These are phyloP conservation scores for Lottia scabra DNA, from an alignment of 2,888 invertebrate species.

Conservation along the genomic window DNA sequence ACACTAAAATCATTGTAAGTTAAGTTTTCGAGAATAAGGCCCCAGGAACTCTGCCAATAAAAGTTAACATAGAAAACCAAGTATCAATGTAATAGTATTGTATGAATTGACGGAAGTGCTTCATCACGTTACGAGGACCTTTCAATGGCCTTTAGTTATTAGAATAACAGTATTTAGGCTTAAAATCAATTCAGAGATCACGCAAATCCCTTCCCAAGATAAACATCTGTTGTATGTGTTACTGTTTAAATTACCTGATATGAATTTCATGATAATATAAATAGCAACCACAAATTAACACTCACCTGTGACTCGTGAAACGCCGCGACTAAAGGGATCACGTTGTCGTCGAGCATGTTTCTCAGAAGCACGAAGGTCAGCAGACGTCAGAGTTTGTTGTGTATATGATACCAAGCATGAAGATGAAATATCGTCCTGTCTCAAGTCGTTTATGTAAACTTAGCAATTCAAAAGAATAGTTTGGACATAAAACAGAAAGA, in stretches of 20 bases:
- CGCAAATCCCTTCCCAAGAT: not conserved
- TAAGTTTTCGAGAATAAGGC: too few species aligned
- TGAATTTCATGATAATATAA: not conserved
- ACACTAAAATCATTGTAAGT: too few species aligned
- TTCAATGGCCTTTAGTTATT: too few species aligned
- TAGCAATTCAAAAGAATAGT: not conserved
- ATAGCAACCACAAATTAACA: not conserved
- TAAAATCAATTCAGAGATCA: conserved; percentile 4
- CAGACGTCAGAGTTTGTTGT: not conserved
- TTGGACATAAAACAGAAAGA: not conserved
- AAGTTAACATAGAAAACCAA: too few species aligned
- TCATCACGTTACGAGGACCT: too few species aligned
- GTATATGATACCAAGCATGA: not conserved
- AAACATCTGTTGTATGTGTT: not conserved
- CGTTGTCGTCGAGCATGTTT: not conserved
- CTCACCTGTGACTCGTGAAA: not conserved
- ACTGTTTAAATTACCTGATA: not conserved
- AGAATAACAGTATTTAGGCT: not conserved
- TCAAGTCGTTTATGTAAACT: not conserved
- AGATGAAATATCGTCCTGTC: not conserved
- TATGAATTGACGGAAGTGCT: too few species aligned
- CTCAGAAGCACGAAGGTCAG: not conserved
- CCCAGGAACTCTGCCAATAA: too few species aligned
- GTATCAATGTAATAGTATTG: too few species aligned
- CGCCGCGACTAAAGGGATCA: not conserved